Conservation (phyloP, 2,888 invertebrate species). For the Chydorus sphaericus region DNA sequence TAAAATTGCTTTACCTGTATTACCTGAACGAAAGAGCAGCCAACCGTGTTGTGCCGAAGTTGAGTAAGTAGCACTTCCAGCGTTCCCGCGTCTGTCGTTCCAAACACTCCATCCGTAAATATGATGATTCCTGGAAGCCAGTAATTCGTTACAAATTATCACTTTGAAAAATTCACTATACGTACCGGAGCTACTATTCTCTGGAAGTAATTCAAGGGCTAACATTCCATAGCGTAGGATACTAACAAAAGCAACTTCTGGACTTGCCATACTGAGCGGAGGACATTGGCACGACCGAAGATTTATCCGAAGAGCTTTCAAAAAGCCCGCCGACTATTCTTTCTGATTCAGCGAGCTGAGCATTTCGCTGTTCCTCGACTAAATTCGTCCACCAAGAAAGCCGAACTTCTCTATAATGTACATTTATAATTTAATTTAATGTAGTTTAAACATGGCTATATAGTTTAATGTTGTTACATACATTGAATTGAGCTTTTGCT, state of each 20-base stretch:
- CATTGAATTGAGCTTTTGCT: conserved; percentile 33
- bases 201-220: conserved; percentile 54
- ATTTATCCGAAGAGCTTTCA: conserved; percentile 28
- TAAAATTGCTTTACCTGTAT: conserved; percentile 24
- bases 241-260: conserved; percentile 57
- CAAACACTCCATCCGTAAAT: conserved; percentile 53
- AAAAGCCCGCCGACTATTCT: conserved; percentile 38
- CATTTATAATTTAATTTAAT: neutral
- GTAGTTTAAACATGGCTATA: neutral
- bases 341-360: conserved; percentile 35
- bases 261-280: conserved; percentile 40
- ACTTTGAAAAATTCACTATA: conserved; percentile 18
- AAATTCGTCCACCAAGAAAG: conserved; percentile 3
- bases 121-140: conserved; percentile 52
- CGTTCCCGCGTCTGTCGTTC: conserved; percentile 51
- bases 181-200: conserved; percentile 56
- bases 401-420: conserved; percentile 2
- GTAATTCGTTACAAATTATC: neutral
- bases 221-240: conserved; percentile 61
- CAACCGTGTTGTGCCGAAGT: conserved; percentile 52
- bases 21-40: conserved; percentile 59
- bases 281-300: conserved; percentile 16
- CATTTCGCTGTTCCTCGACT: conserved; percentile 10
- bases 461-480: neutral
- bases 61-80: conserved; percentile 56